These are phyloP conservation scores for Campylomormyrus tamandua DNA, from an alignment of 2,113 vertebrate genomes.

Conservation along the genomic window DNA sequence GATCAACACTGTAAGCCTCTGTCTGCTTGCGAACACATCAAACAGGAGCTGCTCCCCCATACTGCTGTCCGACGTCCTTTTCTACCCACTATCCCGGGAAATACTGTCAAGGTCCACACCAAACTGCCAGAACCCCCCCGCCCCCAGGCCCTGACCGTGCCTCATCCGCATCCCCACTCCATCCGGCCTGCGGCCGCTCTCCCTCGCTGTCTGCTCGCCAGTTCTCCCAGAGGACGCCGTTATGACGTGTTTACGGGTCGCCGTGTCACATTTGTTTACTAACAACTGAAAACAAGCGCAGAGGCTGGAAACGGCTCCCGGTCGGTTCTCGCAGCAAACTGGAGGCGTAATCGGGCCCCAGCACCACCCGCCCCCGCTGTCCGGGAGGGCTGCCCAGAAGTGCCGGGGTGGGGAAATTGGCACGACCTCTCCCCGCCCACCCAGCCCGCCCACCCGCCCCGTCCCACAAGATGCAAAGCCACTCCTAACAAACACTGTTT, in stretches of 20 bases:
- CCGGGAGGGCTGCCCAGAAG: neutral
- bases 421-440: neutral
- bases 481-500: neutral
- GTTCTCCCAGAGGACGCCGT: neutral
- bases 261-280: slow-evolving; percentile 10
- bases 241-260: slow-evolving; percentile 16
- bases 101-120: neutral
- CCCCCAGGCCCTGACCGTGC: neutral
- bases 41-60: neutral
- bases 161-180: neutral
- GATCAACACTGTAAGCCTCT: neutral
- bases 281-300: slow-evolving; percentile 21
- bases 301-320: neutral
- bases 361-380: neutral
- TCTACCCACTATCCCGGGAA: neutral
- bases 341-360: neutral
- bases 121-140: neutral
- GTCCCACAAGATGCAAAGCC: neutral
- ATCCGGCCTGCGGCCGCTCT: neutral
- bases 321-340: neutral
- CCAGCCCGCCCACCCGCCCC: neutral
- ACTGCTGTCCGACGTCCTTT: neutral
- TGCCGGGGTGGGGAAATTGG: neutral
- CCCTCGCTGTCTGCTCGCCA: neutral
- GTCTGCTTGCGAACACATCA: neutral